Base-by-base conservation (phyloP, 2,113 vertebrate species). In the Talpa occidentalis region DNA sequence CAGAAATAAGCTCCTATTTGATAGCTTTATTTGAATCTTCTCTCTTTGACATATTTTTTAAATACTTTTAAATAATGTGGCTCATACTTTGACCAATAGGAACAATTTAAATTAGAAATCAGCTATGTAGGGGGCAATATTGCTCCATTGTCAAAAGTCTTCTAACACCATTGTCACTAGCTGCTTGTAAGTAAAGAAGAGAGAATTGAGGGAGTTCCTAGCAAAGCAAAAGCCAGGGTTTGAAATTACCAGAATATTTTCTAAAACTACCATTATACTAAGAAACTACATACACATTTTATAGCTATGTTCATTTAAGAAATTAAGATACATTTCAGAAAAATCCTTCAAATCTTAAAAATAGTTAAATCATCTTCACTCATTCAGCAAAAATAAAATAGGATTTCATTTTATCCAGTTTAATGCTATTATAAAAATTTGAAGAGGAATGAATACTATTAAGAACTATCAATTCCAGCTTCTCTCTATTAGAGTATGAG, bases 51-150 rank as follows among this genome's bases (percentile, higher is more conserved):
- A 9, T 56, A 56, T 56, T 21, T 56, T 82, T 64, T 94, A 74
- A n/a, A n/a, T 49, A 84, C 26, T 88, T 79, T 74, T 94, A 88
- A 87, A 70, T 54, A 95, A 84, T 93, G 56, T 89, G 93, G 91
- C 28, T 94, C 40, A 73, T 66, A 40, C 49, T 22, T 11, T 94
- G n/a, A 70, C 17, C 82, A n/a, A 90, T 94, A 90, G 66, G 5
- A 11, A 9, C 7, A 21, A 30, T 86, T 95, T 91, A 93, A 89
- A 92, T 90, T 56, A 81, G 44, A 85, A 91, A 88, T 62, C 90
- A 37, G 54, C 49, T 81, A 86, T 52, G 19, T 24, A 92, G 62
- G 6, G 10, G 49, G 64, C 84, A 54, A 80, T 42, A 90, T 5
- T 88, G 40, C 69, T 64, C 17, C 69, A 40, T 72, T 83, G 82